Base-by-base conservation (phyloP, 2,888 invertebrate species). In the Apamea anceps region DNA sequence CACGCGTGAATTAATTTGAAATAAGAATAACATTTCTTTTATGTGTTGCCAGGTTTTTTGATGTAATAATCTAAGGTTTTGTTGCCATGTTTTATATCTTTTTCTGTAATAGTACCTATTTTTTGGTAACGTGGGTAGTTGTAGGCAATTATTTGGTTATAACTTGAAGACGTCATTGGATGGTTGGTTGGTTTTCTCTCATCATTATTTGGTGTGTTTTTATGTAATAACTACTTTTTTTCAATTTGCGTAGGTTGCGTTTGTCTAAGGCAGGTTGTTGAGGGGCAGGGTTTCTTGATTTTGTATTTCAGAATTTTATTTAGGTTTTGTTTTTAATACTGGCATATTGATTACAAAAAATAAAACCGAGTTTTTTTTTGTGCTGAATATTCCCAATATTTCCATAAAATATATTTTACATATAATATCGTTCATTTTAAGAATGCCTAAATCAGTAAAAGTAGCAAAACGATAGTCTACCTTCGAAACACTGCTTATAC, bases 1-100 rank as follows among this genome's bases (percentile, higher is more conserved):
- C 89, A 95, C 95, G 95, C 94, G 87, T 95, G 94, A 95, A 92
- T 93, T 94, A 93, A 94, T 95, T 94, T 93, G 90, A 88, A 91
- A 91, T 89, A 91, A 89, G 83, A 90, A 90, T 88, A 89, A 88
- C 85, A 84, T 89, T 89, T 89, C 90, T 84, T 85, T 88, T 85
- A 85, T 83, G 70, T 85, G 85, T 86, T 91, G 87, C 85, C 79
- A 84, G 73, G 76, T 83, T 80, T 80, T 87, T 83, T 85, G 85
- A 87, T 89, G 87, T 87, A 82, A 85, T 91, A 91, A 90, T 90
- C 90, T 90, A 75, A 67, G 77, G 77, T 65, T 80, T 75, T 87
- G 81, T 84, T 84, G 73, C 48, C 66, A 81, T 81, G 78, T 89
- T 86, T 87, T 88, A 85, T 81, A 86, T 80, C 75, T 85, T 83